Percentiles rank a stretch among this genome's conserved stretches.
These are phyloP conservation scores for Fissipunctia ypsillon DNA, from an alignment of 2,888 invertebrate genomes.

Conservation along the genomic window DNA sequence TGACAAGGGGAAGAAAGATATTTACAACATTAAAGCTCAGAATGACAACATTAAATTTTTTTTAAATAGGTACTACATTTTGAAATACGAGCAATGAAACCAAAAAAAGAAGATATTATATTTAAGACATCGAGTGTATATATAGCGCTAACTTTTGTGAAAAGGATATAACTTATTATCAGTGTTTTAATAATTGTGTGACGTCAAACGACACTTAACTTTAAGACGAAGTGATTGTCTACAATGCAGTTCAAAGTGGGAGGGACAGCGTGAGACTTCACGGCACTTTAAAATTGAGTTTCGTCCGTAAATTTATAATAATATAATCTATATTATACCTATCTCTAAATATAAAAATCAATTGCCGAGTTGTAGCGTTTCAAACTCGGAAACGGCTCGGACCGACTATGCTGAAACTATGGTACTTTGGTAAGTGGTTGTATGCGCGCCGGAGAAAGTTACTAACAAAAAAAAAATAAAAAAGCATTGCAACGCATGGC, in stretches of 20 bases:
- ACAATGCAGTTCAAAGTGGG: neutral
- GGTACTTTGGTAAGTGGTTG: too few species aligned
- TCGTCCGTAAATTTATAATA: neutral
- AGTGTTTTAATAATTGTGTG: neutral
- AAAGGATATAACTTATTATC: neutral
- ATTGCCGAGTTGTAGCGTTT: too few species aligned
- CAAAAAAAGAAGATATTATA: neutral
- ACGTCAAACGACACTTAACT: neutral
- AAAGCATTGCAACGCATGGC: too few species aligned
- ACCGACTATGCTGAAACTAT: too few species aligned
- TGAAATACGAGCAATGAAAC: neutral
- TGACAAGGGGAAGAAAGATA: neutral
- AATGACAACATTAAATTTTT: neutral
- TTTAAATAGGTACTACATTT: too few species aligned
- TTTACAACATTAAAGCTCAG: slow-evolving; percentile 31
- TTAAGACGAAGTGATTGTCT: neutral
- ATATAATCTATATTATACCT: too few species aligned
- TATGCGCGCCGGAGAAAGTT: too few species aligned
- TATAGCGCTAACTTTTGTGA: slow-evolving; percentile 12
- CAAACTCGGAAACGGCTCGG: too few species aligned
- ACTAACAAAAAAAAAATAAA: too few species aligned
- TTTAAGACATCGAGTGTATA: slow-evolving; percentile 18
- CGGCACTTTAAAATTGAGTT: neutral
- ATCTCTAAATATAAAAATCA: too few species aligned
- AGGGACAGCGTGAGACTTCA: neutral